These are phyloP conservation scores for Drosophila pseudoobscura DNA, from an alignment of 1,140 invertebrate species.

Conservation along the genomic window DNA sequence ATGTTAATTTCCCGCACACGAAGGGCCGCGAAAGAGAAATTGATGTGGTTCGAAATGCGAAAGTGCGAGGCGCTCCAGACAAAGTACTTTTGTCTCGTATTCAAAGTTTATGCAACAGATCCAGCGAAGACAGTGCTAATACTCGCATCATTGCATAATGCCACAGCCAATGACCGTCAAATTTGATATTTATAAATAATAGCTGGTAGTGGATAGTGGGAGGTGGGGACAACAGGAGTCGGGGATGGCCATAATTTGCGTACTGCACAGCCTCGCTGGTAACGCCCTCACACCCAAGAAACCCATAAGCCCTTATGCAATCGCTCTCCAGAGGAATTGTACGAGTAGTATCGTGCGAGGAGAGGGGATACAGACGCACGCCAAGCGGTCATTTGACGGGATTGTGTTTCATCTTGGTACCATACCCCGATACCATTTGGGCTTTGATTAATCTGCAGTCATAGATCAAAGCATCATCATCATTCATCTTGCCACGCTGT, in stretches of 20 bases:
- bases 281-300: slow-evolving; percentile 11
- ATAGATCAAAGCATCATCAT: slow-evolving; percentile 74
- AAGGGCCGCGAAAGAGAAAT: slow-evolving; percentile 52
- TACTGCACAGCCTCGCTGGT: background rate
- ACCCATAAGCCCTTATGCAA: slow-evolving; percentile 26
- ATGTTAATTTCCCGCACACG: slow-evolving; percentile 63
- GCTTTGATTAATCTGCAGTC: slow-evolving; percentile 64
- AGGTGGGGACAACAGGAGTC: slow-evolving; percentile 12
- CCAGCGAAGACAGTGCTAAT: slow-evolving; percentile 32
- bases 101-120: slow-evolving; percentile 31
- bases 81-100: slow-evolving; percentile 25
- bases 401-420: slow-evolving; percentile 20
- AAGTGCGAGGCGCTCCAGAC: slow-evolving; percentile 5
- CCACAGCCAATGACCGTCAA: slow-evolving; percentile 21
- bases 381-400: slow-evolving; percentile 52
- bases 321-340: slow-evolving; percentile 20
- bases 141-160: slow-evolving; percentile 37
- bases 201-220: background rate
- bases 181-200: slow-evolving; percentile 31
- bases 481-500: slow-evolving; percentile 39
- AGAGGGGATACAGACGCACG: slow-evolving; percentile 33
- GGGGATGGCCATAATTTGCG: slow-evolving; percentile 3
- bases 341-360: slow-evolving; percentile 13
- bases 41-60: slow-evolving; percentile 40
- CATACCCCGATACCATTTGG: slow-evolving; percentile 31